Base-by-base conservation (phyloP, 2,888 invertebrate species). In the Drosophila monieri region DNA sequence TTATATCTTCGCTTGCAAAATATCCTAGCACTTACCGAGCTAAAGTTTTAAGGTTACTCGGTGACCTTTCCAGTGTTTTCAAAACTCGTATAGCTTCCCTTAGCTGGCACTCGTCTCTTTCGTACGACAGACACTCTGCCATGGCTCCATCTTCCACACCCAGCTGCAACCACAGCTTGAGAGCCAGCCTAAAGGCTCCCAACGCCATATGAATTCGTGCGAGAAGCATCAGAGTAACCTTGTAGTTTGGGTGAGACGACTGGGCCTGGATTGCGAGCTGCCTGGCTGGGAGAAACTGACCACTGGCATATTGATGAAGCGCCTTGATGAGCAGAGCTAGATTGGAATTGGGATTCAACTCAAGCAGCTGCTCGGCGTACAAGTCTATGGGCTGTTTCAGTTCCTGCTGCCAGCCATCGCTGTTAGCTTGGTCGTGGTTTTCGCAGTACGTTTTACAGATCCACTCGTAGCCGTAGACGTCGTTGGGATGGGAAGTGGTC, bases 281-380 rank as follows among this genome's bases (percentile, higher is more conserved):
- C 72, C 93, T 91, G 0, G 95, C 93, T 68, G 94, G 93, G 18
- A 94, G 84, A 76, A 93, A 93, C 60, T 94, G 91, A 21, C 93
- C 91, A 48, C 92, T 91, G 15, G 93, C 90, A 89, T 92, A 94
- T 15, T 91, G 89, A 57, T 93, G 88, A 66, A 95, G 93, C 35
- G 94, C 94, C 90, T 93, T 93, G 2, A 95, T 93, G 44, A 95
- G 91, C 30, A 93, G 89, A 2, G 93, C 95, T 84, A 94, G 92
- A 77, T 93, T 93, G 0, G 95, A 95, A 69, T 93, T 92, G 71
- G 93, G 89, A 79, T 95, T 93, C 6, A 94, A 89, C 53, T 92
- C 88, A 54, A 93, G 90, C 4, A 96, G 91, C 66, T 90, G 89
- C 47, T 93, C 91, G 53, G 93, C 92, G 88, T 93, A 93, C 41